phyloP scores from a whole-genome alignment of 1,140 invertebrate genomes.

The Ptiloglossa arizonensis region DNA sequence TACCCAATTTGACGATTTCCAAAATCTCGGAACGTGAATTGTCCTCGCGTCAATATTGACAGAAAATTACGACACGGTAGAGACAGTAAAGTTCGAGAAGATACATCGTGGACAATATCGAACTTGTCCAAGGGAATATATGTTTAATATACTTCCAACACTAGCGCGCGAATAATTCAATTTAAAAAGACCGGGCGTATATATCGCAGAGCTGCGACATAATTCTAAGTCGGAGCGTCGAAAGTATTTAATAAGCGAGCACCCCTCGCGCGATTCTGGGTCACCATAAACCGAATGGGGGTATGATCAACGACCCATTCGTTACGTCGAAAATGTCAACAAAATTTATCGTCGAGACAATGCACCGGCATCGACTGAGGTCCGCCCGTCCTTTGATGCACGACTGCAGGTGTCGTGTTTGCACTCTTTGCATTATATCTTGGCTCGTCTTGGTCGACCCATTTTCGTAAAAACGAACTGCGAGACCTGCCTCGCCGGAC shows the following conservation, averaged over 20 bases:
- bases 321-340: constrained; percentile 21
- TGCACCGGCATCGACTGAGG: constrained; percentile 10
- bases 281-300: background rate
- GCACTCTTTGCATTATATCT: background rate
- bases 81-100: too few relatives aligned
- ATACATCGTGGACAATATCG: too few relatives aligned
- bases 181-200: background rate
- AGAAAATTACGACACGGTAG: too few relatives aligned
- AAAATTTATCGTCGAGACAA: constrained; percentile 46
- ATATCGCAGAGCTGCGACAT: background rate
- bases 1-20: too few relatives aligned
- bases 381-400: constrained; percentile 22
- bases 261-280: too few relatives aligned
- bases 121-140: too few relatives aligned
- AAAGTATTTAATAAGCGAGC: background rate
- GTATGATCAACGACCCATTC: constrained; percentile 49
- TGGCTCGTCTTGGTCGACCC: constrained; percentile 20
- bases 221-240: background rate
- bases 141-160: too few relatives aligned
- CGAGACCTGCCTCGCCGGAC: constrained; percentile 2
- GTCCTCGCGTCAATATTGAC: too few relatives aligned
- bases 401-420: background rate
- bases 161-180: too few relatives aligned
- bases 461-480: constrained; percentile 39
- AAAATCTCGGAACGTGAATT: too few relatives aligned